Evolutionary conservation across 2,888 invertebrate genomes (phyloP), one percentile per base, ranked within the genome.

Genomic region (Watsonalla binaria): DNA sequence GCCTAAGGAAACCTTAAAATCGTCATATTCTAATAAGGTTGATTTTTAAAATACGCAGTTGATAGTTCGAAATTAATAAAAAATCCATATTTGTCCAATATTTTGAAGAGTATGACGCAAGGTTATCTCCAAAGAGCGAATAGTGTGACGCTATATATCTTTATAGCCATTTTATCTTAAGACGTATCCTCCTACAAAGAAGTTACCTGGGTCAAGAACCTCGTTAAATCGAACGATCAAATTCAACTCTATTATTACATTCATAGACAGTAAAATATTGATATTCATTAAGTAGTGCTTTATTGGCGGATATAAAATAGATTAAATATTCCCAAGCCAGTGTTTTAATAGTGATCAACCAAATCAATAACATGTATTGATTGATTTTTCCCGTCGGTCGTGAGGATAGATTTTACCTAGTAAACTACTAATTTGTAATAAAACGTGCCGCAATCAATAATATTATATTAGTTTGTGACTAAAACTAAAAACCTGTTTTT

Each of bases 121-220:
- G 82, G 83, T 84, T 83, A 84, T 84, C 82, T 65, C 50, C 54
- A 56, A 68, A 63, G 59, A 63, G 61, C 62, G 61, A 66, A 61
- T 67, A 67, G 61, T 67, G 54, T 66, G 66, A 74, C 78, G 74
- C 56, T 56, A 58, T 65, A 60, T 71, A 74, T 76, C 69, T 79
- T 75, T 71, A 75, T 74, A 62, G 65, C 62, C 63, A 69, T 75
- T 72, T 82, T 82, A 82, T 86, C 80, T 68, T 63, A 60, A 62
- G 60, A 61, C 68, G 67, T 73, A 61, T 68, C 61, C 64, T 68
- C 62, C 58, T 66, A 62, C 58, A 74, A 73, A 69, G 65, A 61
- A 69, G 58, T 66, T 70, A 66, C 66, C 66, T 74, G 72, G 82
- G 83, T 84, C 84, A 84, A 84, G 80, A 82, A 81, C 68, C 86